Evolutionary conservation across 2,797 vertebrate genomes (phyloP).

Genomic region (Melopsittacus undulatus): DNA sequence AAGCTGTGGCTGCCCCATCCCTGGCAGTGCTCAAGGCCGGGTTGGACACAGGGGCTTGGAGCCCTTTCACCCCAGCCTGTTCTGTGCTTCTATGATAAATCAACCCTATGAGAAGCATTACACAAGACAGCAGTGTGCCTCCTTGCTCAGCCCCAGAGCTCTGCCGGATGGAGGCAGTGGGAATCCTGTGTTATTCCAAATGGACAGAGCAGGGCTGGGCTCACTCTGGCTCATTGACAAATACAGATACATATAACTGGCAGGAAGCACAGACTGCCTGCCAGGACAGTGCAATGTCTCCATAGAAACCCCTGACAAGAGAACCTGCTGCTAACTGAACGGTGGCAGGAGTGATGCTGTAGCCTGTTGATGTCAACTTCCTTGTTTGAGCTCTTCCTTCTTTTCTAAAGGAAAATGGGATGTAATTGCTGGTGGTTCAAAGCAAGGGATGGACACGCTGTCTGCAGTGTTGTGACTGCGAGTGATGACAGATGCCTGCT

Average conservation of each 20-base stretch:
- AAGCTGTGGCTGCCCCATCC: too few relatives aligned
- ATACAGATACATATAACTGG: constrained; percentile 12
- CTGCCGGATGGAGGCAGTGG: neutral
- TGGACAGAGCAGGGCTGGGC: neutral
- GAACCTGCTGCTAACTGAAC: neutral
- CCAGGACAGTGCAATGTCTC: constrained; percentile 61
- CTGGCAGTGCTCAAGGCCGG: too few relatives aligned
- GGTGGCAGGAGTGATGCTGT: neutral
- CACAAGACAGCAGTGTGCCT: rapidly evolving
- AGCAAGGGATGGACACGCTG: rapidly evolving
- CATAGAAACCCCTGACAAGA: constrained; percentile 53
- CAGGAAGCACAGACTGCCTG: constrained; percentile 16
- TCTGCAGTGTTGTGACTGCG: neutral
- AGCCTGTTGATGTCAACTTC: neutral
- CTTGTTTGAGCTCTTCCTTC: rapidly evolving
- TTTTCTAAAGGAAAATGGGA: neutral
- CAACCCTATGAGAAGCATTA: rapidly evolving
- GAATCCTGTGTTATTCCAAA: neutral
- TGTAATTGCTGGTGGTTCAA: rapidly evolving
- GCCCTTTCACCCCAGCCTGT: neutral
- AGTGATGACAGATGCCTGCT: neutral
- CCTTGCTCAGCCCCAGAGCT: neutral
- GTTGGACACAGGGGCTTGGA: neutral
- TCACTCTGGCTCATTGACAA: neutral
- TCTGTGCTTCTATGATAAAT: neutral